These are phyloP conservation scores for Spinus pinus DNA, from an alignment of 2,797 vertebrate species.

Conservation along the genomic window DNA sequence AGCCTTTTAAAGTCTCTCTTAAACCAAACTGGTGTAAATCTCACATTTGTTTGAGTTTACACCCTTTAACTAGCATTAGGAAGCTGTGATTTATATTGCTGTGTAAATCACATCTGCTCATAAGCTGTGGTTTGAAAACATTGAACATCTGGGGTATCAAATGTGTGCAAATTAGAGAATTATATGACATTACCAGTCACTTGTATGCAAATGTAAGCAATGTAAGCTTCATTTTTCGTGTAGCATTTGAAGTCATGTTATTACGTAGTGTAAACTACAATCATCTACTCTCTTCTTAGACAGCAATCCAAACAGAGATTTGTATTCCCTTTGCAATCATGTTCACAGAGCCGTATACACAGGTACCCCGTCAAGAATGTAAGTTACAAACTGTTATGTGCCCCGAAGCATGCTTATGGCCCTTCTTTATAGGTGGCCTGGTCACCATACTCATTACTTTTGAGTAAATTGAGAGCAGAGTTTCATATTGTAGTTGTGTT, in stretches of 20 bases:
- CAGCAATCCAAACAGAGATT: slow-evolving; percentile 2
- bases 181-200: slow-evolving; percentile 42
- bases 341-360: not conserved
- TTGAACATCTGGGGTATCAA: slow-evolving; percentile 31
- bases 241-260: slow-evolving; percentile 4
- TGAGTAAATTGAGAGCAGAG: not conserved
- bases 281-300: slow-evolving; percentile 10
- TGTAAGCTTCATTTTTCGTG: not conserved
- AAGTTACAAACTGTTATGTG: slow-evolving; percentile 10
- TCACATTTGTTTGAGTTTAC: slow-evolving; percentile 33
- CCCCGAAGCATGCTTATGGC: not conserved
- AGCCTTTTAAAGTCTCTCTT: slow-evolving; percentile 19
- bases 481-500: not conserved
- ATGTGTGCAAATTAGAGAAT: slow-evolving; percentile 56
- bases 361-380: not conserved
- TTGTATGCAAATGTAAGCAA: slow-evolving; percentile 53
- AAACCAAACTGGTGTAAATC: slow-evolving; percentile 4
- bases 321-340: not conserved
- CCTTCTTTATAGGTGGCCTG: slow-evolving; percentile 41
- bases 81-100: slow-evolving; percentile 53
- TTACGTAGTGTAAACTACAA: slow-evolving; percentile 12
- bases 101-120: slow-evolving; percentile 51
- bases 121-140: slow-evolving; percentile 57
- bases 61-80: slow-evolving; percentile 8
- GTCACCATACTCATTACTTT: not conserved